Percentiles rank a stretch among this genome's conserved stretches.
These are phyloP conservation scores for Notodonta dromedarius DNA, from an alignment of 2,888 invertebrate genomes.

Conservation along the genomic window DNA sequence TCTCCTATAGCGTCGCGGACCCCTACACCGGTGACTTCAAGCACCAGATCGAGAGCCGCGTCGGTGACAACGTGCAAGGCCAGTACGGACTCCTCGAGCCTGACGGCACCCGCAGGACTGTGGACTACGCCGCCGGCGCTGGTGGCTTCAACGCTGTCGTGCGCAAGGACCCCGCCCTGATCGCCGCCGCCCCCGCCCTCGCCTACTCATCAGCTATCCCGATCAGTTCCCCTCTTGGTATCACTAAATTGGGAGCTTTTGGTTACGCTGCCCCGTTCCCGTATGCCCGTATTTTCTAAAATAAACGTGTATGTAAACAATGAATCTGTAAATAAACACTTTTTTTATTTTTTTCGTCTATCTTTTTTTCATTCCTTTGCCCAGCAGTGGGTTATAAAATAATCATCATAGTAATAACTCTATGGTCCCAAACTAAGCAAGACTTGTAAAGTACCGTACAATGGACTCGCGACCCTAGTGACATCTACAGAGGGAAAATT, in stretches of 20 bases:
- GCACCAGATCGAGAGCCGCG: slow-evolving; percentile 78
- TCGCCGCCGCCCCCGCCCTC: slow-evolving; percentile 44
- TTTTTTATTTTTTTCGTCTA: slow-evolving; percentile 1
- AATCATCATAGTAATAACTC: too few relatives aligned
- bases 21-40: slow-evolving; percentile 83
- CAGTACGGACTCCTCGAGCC: slow-evolving; percentile 82
- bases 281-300: slow-evolving; percentile 51
- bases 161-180: slow-evolving; percentile 74
- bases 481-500: too few relatives aligned
- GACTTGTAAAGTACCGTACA: too few relatives aligned
- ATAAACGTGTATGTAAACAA: slow-evolving; percentile 42
- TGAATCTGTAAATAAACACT: slow-evolving; percentile 50
- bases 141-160: slow-evolving; percentile 84
- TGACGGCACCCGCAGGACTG: slow-evolving; percentile 81
- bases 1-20: slow-evolving; percentile 83
- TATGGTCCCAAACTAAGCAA: too few relatives aligned
- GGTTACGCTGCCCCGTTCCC: slow-evolving; percentile 41
- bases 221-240: slow-evolving; percentile 23
- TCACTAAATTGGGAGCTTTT: slow-evolving; percentile 30
- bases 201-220: slow-evolving; percentile 29
- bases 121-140: slow-evolving; percentile 82
- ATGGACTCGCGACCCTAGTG: too few relatives aligned
- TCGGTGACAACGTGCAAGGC: slow-evolving; percentile 79
- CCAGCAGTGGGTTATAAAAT: too few relatives aligned
- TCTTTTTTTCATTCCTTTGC: not conserved